Evolutionary conservation across 2,113 vertebrate species (phyloP).

Genomic region (Acinonyx jubatus): DNA sequence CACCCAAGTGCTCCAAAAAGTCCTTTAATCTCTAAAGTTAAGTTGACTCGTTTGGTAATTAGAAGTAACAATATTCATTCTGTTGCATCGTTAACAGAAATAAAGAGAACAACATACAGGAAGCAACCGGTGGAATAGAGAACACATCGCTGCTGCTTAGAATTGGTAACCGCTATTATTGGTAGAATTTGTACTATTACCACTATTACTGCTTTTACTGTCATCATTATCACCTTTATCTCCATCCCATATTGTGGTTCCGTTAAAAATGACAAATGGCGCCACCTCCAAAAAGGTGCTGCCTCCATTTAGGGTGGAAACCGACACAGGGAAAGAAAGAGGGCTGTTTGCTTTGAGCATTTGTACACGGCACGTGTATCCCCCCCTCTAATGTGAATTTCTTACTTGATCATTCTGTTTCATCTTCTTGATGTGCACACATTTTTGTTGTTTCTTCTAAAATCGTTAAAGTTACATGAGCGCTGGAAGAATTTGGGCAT

Average conservation of each 20-base stretch:
- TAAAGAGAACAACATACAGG: not conserved
- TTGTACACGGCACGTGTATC: not conserved
- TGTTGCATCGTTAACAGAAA: not conserved
- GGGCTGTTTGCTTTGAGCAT: not conserved
- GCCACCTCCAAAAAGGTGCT: not conserved
- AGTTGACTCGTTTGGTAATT: not conserved
- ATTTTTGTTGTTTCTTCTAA: conserved; percentile 23
- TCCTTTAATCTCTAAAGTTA: not conserved
- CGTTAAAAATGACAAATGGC: not conserved
- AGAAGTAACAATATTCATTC: not conserved
- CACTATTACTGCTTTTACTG: not conserved
- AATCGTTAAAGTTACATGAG: conserved; percentile 10
- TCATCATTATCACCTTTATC: not conserved
- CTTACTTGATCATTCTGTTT: not conserved
- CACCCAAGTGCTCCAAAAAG: not conserved
- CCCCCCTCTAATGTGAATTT: not conserved
- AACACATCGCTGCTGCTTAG: not conserved
- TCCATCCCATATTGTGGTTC: not conserved
- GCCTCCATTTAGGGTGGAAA: not conserved
- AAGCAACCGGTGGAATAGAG: rapidly evolving
- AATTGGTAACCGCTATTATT: not conserved
- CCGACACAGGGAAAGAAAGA: not conserved
- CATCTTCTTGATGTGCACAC: not conserved
- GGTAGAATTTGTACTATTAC: not conserved
- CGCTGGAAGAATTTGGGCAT: not conserved